phyloP scores from a whole-genome alignment of 2,113 vertebrate species.

The Alosa alosa region DNA sequence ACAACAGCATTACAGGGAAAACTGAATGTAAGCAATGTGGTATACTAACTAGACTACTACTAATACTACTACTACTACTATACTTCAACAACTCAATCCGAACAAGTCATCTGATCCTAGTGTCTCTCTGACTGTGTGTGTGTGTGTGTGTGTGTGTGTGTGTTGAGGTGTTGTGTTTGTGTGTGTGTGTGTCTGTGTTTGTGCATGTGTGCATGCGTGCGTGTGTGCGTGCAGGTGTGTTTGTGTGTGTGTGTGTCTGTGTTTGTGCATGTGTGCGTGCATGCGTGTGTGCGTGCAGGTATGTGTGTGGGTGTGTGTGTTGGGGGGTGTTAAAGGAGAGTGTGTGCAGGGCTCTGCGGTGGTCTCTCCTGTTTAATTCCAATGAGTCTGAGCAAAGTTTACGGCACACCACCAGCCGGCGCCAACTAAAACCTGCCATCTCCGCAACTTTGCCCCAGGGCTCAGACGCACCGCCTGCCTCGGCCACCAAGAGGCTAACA shows the following conservation, averaged over 20 bases:
- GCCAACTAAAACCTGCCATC: conserved; percentile 63
- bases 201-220: background rate
- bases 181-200: background rate
- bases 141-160: background rate
- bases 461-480: conserved; percentile 46
- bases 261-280: background rate
- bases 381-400: conserved; percentile 68
- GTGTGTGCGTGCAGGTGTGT: background rate
- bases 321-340: too few species aligned
- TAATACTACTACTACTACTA: too few species aligned
- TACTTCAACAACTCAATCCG: too few species aligned
- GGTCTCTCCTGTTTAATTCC: conserved; percentile 55
- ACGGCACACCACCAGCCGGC: conserved; percentile 63
- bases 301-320: background rate
- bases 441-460: conserved; percentile 53
- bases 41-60: too few species aligned
- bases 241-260: background rate
- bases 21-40: too few species aligned
- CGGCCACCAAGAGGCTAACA: conserved; percentile 31
- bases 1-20: too few species aligned
- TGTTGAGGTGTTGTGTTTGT: background rate
- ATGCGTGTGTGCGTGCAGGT: background rate
- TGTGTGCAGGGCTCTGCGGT: conserved; percentile 17
- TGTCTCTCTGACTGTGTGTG: background rate
- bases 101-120: too few species aligned